Evolutionary conservation across 2,797 vertebrate species (phyloP).

Genomic region (Galaxias olidus): DNA sequence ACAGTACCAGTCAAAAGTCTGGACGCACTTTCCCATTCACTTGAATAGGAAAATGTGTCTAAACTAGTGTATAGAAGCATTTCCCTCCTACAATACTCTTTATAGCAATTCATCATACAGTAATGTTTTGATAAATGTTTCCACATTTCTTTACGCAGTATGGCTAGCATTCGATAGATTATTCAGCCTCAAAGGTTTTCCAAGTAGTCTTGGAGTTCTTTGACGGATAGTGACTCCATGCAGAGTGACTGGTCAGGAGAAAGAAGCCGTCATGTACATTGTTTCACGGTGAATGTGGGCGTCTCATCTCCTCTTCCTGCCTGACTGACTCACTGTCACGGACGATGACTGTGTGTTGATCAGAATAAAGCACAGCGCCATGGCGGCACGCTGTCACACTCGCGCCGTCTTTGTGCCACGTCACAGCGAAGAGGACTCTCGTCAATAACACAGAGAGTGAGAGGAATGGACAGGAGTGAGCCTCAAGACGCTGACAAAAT

Average conservation of each 20-base stretch:
- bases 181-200: no score
- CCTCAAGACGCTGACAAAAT: no score
- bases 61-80: no score
- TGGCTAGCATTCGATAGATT: no score
- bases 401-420: background rate
- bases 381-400: constrained; percentile 1
- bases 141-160: no score
- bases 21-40: no score
- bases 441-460: background rate
- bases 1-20: no score
- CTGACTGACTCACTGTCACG: background rate
- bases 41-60: no score
- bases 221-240: constrained; percentile 4
- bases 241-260: constrained; percentile 11
- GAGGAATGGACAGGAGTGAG: background rate
- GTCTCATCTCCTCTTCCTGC: background rate
- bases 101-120: no score
- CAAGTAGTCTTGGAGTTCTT: no score
- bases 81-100: no score
- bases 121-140: no score
- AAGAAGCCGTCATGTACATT: constrained; percentile 2
- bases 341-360: constrained; percentile 1
- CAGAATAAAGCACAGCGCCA: background rate
- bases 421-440: background rate
- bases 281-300: constrained; percentile 3